Conservation (phyloP, 2,797 vertebrate species). For the Heteromormyrus szaboi region DNA sequence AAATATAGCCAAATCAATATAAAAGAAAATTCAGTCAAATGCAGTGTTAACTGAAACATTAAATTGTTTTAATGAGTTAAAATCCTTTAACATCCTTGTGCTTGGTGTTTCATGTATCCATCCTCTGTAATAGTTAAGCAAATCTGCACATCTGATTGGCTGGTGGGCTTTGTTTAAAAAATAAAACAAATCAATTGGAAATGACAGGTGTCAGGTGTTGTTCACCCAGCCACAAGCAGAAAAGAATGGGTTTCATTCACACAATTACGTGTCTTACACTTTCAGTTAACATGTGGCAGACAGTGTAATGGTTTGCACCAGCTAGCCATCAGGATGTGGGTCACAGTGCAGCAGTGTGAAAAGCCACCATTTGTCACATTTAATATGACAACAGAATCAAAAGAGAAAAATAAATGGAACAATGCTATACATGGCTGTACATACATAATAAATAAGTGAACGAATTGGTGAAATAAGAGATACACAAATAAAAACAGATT, state of each 20-base stretch:
- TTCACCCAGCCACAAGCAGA: background rate
- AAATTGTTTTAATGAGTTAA: background rate
- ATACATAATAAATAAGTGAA: background rate
- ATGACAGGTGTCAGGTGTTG: background rate
- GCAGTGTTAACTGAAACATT: background rate
- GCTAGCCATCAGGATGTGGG: background rate
- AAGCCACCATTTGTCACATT: background rate
- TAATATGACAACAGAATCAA: background rate
- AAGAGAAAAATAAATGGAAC: background rate
- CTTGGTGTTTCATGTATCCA: background rate
- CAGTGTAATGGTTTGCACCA: background rate
- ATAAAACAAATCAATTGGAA: background rate
- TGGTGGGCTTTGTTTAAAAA: background rate
- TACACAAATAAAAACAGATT: background rate
- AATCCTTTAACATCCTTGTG: background rate
- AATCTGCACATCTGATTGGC: background rate
- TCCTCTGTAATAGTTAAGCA: background rate
- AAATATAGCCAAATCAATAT: background rate
- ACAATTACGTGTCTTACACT: background rate
- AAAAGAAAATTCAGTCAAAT: background rate
- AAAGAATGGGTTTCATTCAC: background rate
- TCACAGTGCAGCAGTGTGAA: background rate
- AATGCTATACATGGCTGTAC: background rate
- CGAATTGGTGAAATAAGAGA: background rate
- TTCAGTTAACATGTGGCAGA: background rate